phyloP scores from a whole-genome alignment of 2,797 vertebrate genomes.

The Fistularia tabacaria region DNA sequence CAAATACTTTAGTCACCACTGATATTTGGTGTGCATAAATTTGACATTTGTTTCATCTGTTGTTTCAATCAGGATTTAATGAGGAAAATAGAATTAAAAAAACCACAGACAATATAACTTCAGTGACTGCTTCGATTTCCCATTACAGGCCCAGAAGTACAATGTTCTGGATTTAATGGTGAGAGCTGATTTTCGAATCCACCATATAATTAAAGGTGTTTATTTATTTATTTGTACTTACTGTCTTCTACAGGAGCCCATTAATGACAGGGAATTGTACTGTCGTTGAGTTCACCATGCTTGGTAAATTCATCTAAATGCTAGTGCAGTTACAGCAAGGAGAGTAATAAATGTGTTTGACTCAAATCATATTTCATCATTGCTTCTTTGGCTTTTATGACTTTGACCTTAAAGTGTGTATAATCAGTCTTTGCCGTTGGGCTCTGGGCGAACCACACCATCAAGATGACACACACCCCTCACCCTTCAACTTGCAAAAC shows the following conservation, averaged over 20 bases:
- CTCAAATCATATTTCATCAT: conserved; percentile 61
- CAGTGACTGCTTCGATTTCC: conserved; percentile 1
- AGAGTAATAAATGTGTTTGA: conserved; percentile 51
- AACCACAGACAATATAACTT: no score
- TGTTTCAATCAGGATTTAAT: not conserved
- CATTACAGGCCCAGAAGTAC: conserved; percentile 17
- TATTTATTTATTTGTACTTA: no score
- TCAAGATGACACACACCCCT: conserved; percentile 48
- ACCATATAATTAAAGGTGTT: not conserved
- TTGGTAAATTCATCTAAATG: conserved; percentile 50
- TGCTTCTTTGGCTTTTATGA: conserved; percentile 55
- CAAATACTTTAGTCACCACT: no score
- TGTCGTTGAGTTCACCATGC: conserved; percentile 14
- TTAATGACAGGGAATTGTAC: conserved; percentile 2
- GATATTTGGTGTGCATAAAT: no score
- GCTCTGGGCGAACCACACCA: conserved; percentile 20
- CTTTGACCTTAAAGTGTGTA: conserved; percentile 57
- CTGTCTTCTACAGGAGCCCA: no score
- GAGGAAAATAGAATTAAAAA: no score
- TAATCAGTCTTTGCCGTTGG: conserved; percentile 40
- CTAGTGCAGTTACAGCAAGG: conserved; percentile 39
- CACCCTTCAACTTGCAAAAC: conserved; percentile 38
- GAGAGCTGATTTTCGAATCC: conserved; percentile 36
- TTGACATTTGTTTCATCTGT: not conserved
- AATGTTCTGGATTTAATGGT: conserved; percentile 25